These are phyloP conservation scores for Ligdia adustata DNA, from an alignment of 2,888 invertebrate species.

Conservation along the genomic window DNA sequence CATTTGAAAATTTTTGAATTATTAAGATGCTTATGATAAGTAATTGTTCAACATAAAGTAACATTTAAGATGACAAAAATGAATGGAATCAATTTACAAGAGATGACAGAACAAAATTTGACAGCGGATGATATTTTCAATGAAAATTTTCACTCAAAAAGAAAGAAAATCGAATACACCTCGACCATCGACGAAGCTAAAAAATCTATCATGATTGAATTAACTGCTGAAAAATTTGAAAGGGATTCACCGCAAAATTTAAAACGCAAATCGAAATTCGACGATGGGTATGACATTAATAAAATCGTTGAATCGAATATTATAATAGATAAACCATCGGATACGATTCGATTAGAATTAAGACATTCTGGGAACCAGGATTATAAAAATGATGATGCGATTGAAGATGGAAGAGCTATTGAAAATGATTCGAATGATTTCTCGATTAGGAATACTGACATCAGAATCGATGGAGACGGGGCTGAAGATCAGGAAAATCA, in stretches of 20 bases:
- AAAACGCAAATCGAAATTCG: constrained; percentile 57
- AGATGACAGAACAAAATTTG: constrained; percentile 62
- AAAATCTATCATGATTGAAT: constrained; percentile 27
- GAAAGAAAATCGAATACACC: constrained; percentile 56
- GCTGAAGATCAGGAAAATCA: constrained; percentile 48
- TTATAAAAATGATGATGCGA: constrained; percentile 34
- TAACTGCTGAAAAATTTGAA: constrained; percentile 37
- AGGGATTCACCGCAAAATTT: constrained; percentile 45
- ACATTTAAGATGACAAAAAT: constrained; percentile 69
- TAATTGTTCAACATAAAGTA: neutral
- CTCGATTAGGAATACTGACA: constrained; percentile 48
- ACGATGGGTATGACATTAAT: constrained; percentile 53
- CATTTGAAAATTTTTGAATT: too few relatives aligned
- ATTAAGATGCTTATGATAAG: too few relatives aligned
- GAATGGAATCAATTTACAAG: constrained; percentile 62
- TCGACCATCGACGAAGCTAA: constrained; percentile 38
- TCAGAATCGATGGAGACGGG: constrained; percentile 43
- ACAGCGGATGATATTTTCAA: constrained; percentile 67
- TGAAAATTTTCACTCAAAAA: constrained; percentile 54
- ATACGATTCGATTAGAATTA: constrained; percentile 63
- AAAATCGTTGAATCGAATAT: constrained; percentile 64
- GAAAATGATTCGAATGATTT: constrained; percentile 46
- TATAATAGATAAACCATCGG: constrained; percentile 63
- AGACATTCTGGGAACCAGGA: constrained; percentile 49
- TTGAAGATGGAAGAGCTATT: constrained; percentile 26